Base-by-base conservation (phyloP, 2,888 invertebrate genomes). In the Bombylius discolor region DNA sequence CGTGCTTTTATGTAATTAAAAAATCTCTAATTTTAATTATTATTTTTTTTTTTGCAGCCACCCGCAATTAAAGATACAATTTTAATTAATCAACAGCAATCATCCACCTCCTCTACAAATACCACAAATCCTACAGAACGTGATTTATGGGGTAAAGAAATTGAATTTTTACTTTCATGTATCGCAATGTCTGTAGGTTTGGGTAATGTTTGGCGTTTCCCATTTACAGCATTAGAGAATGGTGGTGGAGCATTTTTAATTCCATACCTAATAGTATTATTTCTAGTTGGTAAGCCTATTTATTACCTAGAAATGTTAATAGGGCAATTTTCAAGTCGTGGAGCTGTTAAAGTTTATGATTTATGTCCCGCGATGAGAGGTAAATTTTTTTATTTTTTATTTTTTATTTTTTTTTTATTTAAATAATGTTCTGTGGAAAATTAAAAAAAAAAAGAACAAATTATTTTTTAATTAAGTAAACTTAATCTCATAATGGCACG, bases 221-320 rank as follows among this genome's bases (percentile, higher is more conserved):
- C 83, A 1, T 82, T 80, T 67, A 79, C 79, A 1, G 84, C 83
- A 0, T 78, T 81, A 62, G 79, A 82, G 63, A 84, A 84, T 65
- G 84, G 84, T 1, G 84, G 84, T 3, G 83, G 83, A 7, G 83
- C 83, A 1, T 84, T 84, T 63, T 70, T 84, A 33, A 81, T 84
- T 58, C 84, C 84, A 44, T 74, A 85, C 64, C 70, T 84, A 51
- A 77, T 83, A 58, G 79, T 84, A 11, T 69, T 85, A 51, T 72
- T 82, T 54, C 66, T 85, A 53, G 78, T 85, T 53, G 84, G 84
- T 52, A 78, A 82, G 62, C 84, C 84, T 1, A 76, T 87, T 63
- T 86, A 87, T 66, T 85, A 83, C 66, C 71, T 88, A 71, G 87
- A 88, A 72, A 81, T 85, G 75, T 75, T 82, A 6, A 72, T 87